Percentiles rank a stretch among this genome's conserved stretches.
phyloP scores from a whole-genome alignment of 1,140 invertebrate species.

The Watersipora subatra region DNA sequence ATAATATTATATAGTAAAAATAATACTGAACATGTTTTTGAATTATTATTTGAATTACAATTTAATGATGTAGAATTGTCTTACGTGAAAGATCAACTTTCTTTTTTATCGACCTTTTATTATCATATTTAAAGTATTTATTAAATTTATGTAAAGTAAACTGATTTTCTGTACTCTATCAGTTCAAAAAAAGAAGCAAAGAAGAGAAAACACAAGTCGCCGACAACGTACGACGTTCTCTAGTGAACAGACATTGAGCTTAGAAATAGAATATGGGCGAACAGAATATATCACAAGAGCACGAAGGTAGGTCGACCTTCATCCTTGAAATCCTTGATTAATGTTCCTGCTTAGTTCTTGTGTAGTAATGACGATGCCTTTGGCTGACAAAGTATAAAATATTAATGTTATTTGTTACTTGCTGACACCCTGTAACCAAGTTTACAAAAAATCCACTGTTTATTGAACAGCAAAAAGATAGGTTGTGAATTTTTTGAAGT shows the following conservation, averaged over 20 bases:
- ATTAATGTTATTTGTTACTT: too few relatives aligned
- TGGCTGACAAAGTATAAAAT: background rate
- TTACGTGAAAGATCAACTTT: too few relatives aligned
- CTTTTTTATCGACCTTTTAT: too few relatives aligned
- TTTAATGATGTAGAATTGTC: too few relatives aligned
- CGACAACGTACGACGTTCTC: constrained; percentile 87
- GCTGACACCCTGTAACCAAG: background rate
- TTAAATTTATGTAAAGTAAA: background rate
- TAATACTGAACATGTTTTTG: too few relatives aligned
- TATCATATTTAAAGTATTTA: background rate
- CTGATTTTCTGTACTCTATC: background rate
- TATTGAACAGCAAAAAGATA: too few relatives aligned
- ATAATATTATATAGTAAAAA: too few relatives aligned
- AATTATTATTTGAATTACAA: too few relatives aligned
- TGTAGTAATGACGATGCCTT: too few relatives aligned
- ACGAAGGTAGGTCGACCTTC: constrained; percentile 29
- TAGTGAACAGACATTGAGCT: constrained; percentile 71
- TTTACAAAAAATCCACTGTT: background rate
- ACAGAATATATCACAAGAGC: constrained; percentile 81
- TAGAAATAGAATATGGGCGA: constrained; percentile 77
- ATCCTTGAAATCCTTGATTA: background rate
- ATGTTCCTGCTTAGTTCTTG: background rate
- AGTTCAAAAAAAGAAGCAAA: background rate
- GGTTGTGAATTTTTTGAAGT: too few relatives aligned
- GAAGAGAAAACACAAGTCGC: constrained; percentile 68